Evolutionary conservation across 30 jellyfish, hydroid and myxozoan species (phyloP), one percentile per base, ranked within the genome.

Genomic region (Mastigias papua): DNA sequence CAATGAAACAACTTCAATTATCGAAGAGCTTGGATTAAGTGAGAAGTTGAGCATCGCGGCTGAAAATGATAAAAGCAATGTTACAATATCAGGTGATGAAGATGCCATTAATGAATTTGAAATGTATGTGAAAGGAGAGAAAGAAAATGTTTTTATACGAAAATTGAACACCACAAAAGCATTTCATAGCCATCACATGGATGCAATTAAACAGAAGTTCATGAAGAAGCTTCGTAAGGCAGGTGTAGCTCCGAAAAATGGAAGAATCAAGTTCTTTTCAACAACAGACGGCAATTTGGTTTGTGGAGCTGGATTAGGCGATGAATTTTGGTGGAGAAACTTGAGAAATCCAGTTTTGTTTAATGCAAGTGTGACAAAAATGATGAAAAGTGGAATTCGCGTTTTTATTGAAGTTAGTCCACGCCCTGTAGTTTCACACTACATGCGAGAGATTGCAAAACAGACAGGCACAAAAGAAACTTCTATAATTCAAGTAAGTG

Each of bases 111-210:
- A 46, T 34, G 62, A 26, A 84, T 0, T 69, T 25, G 93, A 68
- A 48, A 61, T 50, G 16, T 71, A 84, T 54, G 22, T 69, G 19
- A 2, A 34, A 23, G 34, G 33, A 1, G 34, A 71, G 20, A 71
- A 50, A 42, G 46, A 33, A 6, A 48, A 69, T n/a, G 77, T 71
- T 28, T 68, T 68, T 78, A 35, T 80, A 25, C 63, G 86, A 17
- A 57, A 57, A 57, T 62, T 84, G 9, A 80, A 51, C 19, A 84
- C 93, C 33, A 50, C 26, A 37, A 84, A 84, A 30, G 93, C 93
- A 68, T 84, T 64, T 33, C 93, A 84, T 84, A 84, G 94, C 67
- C 94, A 73, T n/a, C 94, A 84, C 46, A 84, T 84, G 94, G 94
- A 84, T 46, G 73, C 71, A 11, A 65, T 84, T 32, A 51, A 73